These are phyloP conservation scores for Piaya cayana DNA, from an alignment of 2,113 vertebrate species.

Conservation along the genomic window DNA sequence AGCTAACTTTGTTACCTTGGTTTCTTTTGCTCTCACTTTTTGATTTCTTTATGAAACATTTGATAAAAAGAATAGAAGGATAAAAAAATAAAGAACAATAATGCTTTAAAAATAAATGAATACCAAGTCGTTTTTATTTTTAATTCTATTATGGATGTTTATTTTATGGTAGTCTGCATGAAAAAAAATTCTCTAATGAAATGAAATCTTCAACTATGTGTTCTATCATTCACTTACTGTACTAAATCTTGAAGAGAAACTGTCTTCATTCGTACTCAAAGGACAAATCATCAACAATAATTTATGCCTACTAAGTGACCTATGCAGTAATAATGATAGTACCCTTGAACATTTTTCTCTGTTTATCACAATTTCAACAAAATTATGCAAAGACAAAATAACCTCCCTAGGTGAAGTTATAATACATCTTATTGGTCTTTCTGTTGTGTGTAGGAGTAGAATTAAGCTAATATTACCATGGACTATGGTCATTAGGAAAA, in stretches of 20 bases:
- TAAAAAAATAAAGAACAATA: neutral
- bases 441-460: neutral
- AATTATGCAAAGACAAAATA: neutral
- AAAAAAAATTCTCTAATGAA: neutral
- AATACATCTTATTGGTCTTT: neutral
- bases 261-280: neutral
- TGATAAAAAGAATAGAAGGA: neutral
- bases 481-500: neutral
- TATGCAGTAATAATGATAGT: neutral
- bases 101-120: no score
- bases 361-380: neutral
- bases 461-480: neutral
- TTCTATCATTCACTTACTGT: neutral
- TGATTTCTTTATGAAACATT: neutral
- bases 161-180: neutral
- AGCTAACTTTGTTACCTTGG: neutral
- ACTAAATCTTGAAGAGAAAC: neutral
- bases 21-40: neutral
- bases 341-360: neutral
- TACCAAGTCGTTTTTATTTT: neutral
- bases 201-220: neutral
- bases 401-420: neutral
- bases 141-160: neutral
- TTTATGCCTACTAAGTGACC: neutral
- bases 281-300: neutral